These are phyloP conservation scores for Zeuzera pyrina DNA, from an alignment of 2,888 invertebrate species.

Conservation along the genomic window DNA sequence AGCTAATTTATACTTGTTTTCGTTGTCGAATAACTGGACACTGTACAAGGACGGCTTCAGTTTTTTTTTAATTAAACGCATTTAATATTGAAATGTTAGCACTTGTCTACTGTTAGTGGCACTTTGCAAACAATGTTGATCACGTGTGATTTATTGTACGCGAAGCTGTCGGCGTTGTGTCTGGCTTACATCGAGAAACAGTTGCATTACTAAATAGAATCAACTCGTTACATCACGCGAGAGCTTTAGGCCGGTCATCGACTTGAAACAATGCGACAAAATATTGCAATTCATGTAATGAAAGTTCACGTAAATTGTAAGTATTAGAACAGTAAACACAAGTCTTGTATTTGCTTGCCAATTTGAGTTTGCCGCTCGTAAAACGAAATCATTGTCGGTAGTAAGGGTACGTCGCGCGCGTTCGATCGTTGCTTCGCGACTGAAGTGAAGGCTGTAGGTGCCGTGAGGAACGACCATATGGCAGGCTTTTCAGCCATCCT, in stretches of 20 bases:
- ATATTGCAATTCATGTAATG: too few relatives aligned
- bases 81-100: too few relatives aligned
- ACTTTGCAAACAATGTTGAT: conserved; percentile 24
- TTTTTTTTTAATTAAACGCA: too few relatives aligned
- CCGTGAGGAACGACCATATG: conserved; percentile 11
- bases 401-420: conserved; percentile 15
- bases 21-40: too few relatives aligned
- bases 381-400: not conserved
- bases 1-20: too few relatives aligned
- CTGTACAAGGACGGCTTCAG: too few relatives aligned
- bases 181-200: conserved; percentile 31
- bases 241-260: conserved; percentile 14
- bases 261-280: too few relatives aligned
- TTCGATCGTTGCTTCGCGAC: conserved; percentile 28
- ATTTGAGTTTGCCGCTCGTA: conserved; percentile 23
- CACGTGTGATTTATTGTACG: conserved; percentile 23
- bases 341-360: conserved; percentile 14
- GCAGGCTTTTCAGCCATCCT: conserved; percentile 20
- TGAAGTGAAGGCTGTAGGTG: conserved; percentile 17
- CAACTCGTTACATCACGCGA: conserved; percentile 44
- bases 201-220: conserved; percentile 46
- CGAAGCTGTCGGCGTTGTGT: conserved; percentile 18
- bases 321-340: too few relatives aligned
- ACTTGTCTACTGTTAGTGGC: too few relatives aligned
- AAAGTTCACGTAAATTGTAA: too few relatives aligned